Evolutionary conservation across 1,140 invertebrate genomes (phyloP), one percentile per base, ranked within the genome.

Genomic region (Drosophila kohkoa): DNA sequence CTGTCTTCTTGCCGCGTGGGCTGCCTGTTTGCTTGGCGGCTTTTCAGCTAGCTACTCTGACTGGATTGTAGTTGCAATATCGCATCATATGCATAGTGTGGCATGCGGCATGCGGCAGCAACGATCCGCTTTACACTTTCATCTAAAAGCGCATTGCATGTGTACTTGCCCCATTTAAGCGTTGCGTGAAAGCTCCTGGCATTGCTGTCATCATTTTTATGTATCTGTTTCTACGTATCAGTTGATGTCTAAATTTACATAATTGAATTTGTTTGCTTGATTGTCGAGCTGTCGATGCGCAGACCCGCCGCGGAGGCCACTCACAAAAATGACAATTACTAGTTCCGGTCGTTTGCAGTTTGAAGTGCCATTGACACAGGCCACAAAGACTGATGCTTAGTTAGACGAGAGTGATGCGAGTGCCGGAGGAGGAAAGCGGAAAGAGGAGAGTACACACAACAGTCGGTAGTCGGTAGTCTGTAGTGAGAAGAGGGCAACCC

Each of bases 251-350:
- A 78, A 87, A 91, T 91, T 91, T 91, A 91, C 89, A 91, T 91
- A 91, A 91, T 91, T 91, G 89, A 91, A 91, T 91, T 91, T 91
- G 89, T 91, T 88, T 91, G 85, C 85, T 89, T 85, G 86, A 89
- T 89, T 89, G 86, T 79, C 72, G 75, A 90, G 86, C 81, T 90
- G 85, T 88, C 85, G 85, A 89, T 87, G 83, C 65, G 60, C 75
- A 59, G 54, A 52, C 49, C 75, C 51, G 35, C 67, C 72, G 83
- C 70, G 85, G 83, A 76, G 87, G 83, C 65, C 77, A 88, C 67
- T 85, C 68, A 85, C 82, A 76, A 81, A 88, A 89, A 81, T 86
- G 81, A 88, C 85, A 89, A 89, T 89, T 89, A 86, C 86, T 81
- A 89, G 85, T 89, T 89, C 85, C 85, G 85, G 85, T 89, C 86